Evolutionary conservation across 2,797 vertebrate species (phyloP), one percentile per base, ranked within the genome.

Genomic region (Coracias cyanogaster): DNA sequence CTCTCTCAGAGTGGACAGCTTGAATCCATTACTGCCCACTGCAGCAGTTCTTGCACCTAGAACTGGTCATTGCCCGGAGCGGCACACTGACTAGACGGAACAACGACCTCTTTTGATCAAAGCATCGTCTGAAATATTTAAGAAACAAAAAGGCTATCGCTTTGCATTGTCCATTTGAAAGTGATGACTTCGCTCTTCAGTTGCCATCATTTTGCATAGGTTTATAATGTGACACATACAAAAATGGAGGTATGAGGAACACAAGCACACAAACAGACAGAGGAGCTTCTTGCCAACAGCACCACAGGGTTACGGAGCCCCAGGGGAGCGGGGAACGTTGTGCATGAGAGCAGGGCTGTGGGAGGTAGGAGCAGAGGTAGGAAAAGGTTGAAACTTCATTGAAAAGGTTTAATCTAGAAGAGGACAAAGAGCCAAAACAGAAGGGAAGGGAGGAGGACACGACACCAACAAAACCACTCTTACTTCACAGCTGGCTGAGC

Each of bases 11-110:
- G 71, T 91, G 86, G 86, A 92, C 83, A 51, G 84, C 89, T 65
- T 92, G 85, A 95, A 93, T 96, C 92, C 86, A 92, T 93, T 96
- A 95, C 58, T 90, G 90, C 90, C 90, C 70, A 57, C 77, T 71
- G 67, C 82, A 94, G 94, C 93, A 84, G 80, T 79, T 94, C 85
- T 93, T 82, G 82, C 88, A 94, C 86, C 83, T 83, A 67, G 41
- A 87, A 91, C 60, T 33, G 55, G 88, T 55, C 88, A 15, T 12
- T 46, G 82, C 62, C 80, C 86, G 85, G 77, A 90, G 86, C 15
- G 0, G 72, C 70, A 73, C 0, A 2, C 45, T 65, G 88, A 71
- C 78, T 49, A 85, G 52, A 65, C 78, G 77, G 90, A 81, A 69
- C 45, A 91, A 84, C 39, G 77, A 88, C 73, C 72, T 52, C 52